A percentile compares a stretch with the other conserved stretches of the same genome.
phyloP scores from a whole-genome alignment of 1,140 invertebrate species.

The Mycetomoellerius zeteki region DNA sequence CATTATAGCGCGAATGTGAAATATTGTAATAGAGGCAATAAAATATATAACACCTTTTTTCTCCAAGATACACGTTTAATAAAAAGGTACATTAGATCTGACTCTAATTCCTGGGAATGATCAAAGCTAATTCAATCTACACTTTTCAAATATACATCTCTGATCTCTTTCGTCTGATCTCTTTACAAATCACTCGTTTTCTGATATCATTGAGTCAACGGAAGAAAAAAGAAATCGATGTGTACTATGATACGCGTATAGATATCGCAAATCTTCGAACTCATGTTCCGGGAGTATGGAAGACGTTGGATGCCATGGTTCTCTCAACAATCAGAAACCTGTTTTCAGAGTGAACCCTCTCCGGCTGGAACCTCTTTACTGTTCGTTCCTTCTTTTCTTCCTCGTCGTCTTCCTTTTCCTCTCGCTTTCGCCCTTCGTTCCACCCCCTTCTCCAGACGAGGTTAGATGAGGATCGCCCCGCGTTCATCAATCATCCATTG shows the following conservation, averaged over 20 bases:
- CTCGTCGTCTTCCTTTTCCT: slow-evolving; percentile 63
- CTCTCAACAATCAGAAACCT: slow-evolving; percentile 79
- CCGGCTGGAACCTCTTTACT: slow-evolving; percentile 69
- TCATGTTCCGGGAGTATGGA: slow-evolving; percentile 73
- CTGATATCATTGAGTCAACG: slow-evolving; percentile 54
- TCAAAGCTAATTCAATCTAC: slow-evolving; percentile 21
- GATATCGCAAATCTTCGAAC: slow-evolving; percentile 62
- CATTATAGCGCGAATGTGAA: neutral
- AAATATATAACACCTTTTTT: slow-evolving; percentile 1
- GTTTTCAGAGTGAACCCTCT: slow-evolving; percentile 75
- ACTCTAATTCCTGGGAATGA: slow-evolving; percentile 7
- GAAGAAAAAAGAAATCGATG: slow-evolving; percentile 41
- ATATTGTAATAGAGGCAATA: neutral
- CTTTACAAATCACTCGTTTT: slow-evolving; percentile 50
- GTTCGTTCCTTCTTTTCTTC: slow-evolving; percentile 64
- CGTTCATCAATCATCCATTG: slow-evolving; percentile 83
- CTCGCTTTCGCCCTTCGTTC: slow-evolving; percentile 41
- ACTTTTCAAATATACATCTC: neutral
- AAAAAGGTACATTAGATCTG: neutral
- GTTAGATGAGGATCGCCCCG: slow-evolving; percentile 76
- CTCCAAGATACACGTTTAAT: neutral
- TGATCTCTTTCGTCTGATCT: neutral
- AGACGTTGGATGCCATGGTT: slow-evolving; percentile 65
- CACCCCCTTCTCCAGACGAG: slow-evolving; percentile 55
- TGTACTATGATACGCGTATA: slow-evolving; percentile 51